Percentiles rank a stretch among this genome's conserved stretches.
phyloP scores from a whole-genome alignment of 2,888 invertebrate genomes.

The Lagria hirta region DNA sequence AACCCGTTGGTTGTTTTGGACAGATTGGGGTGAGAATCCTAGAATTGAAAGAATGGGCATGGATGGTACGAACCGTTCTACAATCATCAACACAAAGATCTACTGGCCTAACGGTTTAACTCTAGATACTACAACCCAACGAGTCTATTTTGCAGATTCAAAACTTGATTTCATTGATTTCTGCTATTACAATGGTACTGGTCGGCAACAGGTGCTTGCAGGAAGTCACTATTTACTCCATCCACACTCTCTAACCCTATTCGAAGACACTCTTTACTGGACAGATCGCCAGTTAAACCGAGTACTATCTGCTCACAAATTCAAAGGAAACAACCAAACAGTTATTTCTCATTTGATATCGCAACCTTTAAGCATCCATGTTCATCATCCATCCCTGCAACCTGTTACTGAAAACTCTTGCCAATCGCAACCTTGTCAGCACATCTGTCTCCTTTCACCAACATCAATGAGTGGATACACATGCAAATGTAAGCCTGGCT shows the following conservation, averaged over 20 bases:
- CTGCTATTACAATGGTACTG: conserved; percentile 93
- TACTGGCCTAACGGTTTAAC: conserved; percentile 99
- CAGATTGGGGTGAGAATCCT: conserved; percentile 98
- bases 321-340: conserved; percentile 82
- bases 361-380: conserved; percentile 93
- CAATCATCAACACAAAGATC: conserved; percentile 90
- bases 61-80: conserved; percentile 86
- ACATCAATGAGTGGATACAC: conserved; percentile 68
- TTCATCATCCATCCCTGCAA: conserved; percentile 93
- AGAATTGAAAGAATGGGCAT: conserved; percentile 93
- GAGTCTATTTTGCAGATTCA: conserved; percentile 97
- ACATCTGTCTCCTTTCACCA: conserved; percentile 89
- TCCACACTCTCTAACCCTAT: conserved; percentile 91
- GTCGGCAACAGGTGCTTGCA: conserved; percentile 83
- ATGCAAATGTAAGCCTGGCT: conserved; percentile 93
- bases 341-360: conserved; percentile 93
- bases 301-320: conserved; percentile 89
- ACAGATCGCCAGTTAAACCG: conserved; percentile 92
- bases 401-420: conserved; percentile 81
- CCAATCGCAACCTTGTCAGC: conserved; percentile 72
- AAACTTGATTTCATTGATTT: conserved; percentile 97
- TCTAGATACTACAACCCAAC: conserved; percentile 86
- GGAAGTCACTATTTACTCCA: conserved; percentile 91
- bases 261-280: conserved; percentile 97
- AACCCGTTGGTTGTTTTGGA: conserved; percentile 93